Evolutionary conservation across 2,797 vertebrate genomes (phyloP), one percentile per base, ranked within the genome.

Genomic region (Megaceryle alcyon): DNA sequence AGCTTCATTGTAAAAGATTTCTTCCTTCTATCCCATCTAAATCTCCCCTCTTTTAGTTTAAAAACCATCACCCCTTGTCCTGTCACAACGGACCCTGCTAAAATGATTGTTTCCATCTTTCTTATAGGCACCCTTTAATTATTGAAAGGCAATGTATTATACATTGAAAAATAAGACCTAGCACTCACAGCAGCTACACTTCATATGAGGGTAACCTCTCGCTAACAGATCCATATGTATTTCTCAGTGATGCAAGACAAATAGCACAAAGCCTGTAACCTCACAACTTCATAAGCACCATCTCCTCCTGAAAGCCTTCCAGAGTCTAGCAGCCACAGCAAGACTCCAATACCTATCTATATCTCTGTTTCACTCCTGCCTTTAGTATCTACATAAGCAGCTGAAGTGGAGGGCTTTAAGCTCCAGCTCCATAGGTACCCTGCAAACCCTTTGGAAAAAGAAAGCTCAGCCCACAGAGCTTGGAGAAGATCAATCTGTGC

Each of bases 341-440:
- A 37, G 51, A 69, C 63, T 64, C 68, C 65, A 37, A 5, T 17
- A 17, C 35, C 37, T n/a, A 3, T 9, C 53, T 22, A 39, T 44
- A 16, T 37, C 21, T 2, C n/a, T 2, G 5, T 22, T 66, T 23
- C 17, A 35, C 12, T 60, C 29, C 25, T 77, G 29, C 39, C 25
- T 77, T 63, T n/a, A 20, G 14, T 44, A 23, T 4, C 8, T 29
- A 8, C 1, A 0, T 4, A 28, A 63, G 41, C 0, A 3, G 49
- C 26, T 35, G 25, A 19, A 12, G 6, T 41, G n/a, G 33, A 33
- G 22, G 41, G 19, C 26, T 85, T 31, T 15, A 11, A 25, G 56
- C 46, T 60, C 44, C n/a, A 22, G 22, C 25, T 65, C 2, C 0
- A 23, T 2, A 22, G 9, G 20, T 2, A 0, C 22, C 33, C 56